Percentiles rank a stretch among this genome's conserved stretches.
phyloP scores from a whole-genome alignment of 2,888 invertebrate species.

The Drosophila gaucha region DNA sequence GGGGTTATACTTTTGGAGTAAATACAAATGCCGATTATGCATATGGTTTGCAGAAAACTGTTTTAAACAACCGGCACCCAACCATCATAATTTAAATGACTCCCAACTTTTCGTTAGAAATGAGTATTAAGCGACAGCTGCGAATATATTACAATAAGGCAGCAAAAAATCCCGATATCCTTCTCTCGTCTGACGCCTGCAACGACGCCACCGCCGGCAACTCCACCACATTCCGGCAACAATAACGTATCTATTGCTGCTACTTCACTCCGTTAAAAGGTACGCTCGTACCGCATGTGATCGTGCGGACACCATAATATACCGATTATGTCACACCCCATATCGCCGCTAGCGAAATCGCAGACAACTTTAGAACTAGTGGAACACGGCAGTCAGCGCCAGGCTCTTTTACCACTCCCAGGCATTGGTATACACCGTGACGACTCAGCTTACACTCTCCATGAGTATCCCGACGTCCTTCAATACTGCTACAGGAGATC shows the following conservation, averaged over 20 bases:
- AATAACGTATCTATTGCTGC: conserved; percentile 21
- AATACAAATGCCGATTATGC: background rate
- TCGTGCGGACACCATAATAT: conserved; percentile 82
- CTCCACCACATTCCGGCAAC: background rate
- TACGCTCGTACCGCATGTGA: conserved; percentile 80
- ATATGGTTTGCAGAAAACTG: conserved; percentile 8
- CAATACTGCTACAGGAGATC: conserved; percentile 83
- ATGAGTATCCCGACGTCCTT: conserved; percentile 84
- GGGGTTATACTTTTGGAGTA: background rate
- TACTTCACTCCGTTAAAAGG: conserved; percentile 60
- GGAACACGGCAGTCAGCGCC: conserved; percentile 68
- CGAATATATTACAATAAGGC: conserved; percentile 66
- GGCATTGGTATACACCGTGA: conserved; percentile 68
- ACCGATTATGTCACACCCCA: conserved; percentile 82
- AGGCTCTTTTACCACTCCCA: conserved; percentile 69
- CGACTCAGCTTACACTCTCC: conserved; percentile 82
- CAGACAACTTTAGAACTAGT: conserved; percentile 82
- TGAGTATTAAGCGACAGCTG: conserved; percentile 59
- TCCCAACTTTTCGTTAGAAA: conserved; percentile 45
- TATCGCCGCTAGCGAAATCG: conserved; percentile 81
- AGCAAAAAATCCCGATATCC: conserved; percentile 74
- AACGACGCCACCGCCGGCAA: conserved; percentile 18
- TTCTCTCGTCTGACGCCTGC: conserved; percentile 59
- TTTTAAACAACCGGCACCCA: conserved; percentile 1
- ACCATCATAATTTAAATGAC: background rate